Conservation (phyloP, 2,113 vertebrate species). For the Thalassarche chlororhynchos region DNA sequence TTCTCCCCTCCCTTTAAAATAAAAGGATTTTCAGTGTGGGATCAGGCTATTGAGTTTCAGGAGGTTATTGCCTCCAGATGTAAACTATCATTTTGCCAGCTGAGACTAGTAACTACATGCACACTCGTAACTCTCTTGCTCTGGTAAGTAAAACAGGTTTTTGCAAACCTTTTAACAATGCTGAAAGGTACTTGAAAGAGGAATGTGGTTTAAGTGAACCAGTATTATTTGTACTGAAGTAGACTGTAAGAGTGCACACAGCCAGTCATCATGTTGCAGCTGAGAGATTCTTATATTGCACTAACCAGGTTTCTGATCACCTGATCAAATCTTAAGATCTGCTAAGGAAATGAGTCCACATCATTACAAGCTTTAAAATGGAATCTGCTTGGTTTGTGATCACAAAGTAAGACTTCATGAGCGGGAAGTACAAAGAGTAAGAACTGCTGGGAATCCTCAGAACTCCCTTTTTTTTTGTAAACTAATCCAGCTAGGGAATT, state of each 20-base stretch:
- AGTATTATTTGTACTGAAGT: background rate
- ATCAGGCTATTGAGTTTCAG: background rate
- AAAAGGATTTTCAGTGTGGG: background rate
- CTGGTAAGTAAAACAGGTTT: background rate
- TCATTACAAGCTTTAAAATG: background rate
- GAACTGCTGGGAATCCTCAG: background rate
- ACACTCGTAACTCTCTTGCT: background rate
- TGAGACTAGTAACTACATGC: background rate
- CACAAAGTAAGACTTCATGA: background rate
- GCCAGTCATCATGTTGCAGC: background rate
- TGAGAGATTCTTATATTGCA: background rate
- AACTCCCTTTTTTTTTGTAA: background rate
- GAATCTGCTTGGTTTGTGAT: background rate
- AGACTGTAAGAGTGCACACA: background rate
- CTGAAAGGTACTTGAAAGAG: background rate
- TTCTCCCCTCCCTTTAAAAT: background rate
- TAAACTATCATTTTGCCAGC: background rate
- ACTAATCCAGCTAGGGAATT: background rate
- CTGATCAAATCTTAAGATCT: background rate
- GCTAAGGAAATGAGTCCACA: background rate
- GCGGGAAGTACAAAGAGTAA: background rate
- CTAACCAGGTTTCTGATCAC: background rate
- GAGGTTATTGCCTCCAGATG: constrained; percentile 13
- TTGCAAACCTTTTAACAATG: background rate
- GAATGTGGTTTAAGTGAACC: background rate